phyloP scores from a whole-genome alignment of 1,140 invertebrate genomes.

The Drosophila paulistorum region DNA sequence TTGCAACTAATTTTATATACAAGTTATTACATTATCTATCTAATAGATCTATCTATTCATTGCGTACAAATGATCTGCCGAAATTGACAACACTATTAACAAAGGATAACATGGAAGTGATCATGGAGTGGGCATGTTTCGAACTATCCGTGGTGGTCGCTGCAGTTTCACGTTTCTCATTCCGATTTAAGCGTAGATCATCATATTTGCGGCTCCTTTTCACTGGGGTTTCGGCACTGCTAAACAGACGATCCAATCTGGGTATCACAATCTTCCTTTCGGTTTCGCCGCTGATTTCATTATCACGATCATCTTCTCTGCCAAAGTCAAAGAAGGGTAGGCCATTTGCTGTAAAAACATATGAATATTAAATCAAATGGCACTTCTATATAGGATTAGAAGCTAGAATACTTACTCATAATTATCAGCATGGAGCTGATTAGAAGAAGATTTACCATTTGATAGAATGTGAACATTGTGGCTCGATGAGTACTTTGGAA shows the following conservation, averaged over 20 bases:
- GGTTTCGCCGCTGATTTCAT: conserved; percentile 55
- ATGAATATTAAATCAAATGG: neutral
- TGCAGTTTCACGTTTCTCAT: neutral
- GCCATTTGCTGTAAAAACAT: conserved; percentile 27
- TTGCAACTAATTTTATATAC: conserved; percentile 1
- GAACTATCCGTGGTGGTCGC: conserved; percentile 57
- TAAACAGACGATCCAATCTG: conserved; percentile 52
- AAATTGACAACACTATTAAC: conserved; percentile 57
- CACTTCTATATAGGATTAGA: too few relatives aligned
- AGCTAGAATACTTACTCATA: conserved; percentile 23
- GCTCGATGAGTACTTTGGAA: conserved; percentile 25
- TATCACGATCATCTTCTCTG: conserved; percentile 56
- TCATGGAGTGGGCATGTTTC: conserved; percentile 67
- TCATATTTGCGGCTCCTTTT: conserved; percentile 6
- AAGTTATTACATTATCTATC: neutral
- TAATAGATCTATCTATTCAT: conserved; percentile 35
- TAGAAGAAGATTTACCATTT: conserved; percentile 23
- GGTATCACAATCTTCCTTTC: conserved; percentile 42
- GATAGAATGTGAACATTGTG: conserved; percentile 42
- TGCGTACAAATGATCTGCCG: conserved; percentile 44
- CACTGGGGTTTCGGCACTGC: conserved; percentile 46
- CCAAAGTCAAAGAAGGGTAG: conserved; percentile 32
- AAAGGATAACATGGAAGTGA: conserved; percentile 66
- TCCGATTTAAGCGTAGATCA: conserved; percentile 20
- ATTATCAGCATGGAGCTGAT: conserved; percentile 36